Conservation (phyloP, 2,797 vertebrate genomes). For the Anguilla megastoma region DNA sequence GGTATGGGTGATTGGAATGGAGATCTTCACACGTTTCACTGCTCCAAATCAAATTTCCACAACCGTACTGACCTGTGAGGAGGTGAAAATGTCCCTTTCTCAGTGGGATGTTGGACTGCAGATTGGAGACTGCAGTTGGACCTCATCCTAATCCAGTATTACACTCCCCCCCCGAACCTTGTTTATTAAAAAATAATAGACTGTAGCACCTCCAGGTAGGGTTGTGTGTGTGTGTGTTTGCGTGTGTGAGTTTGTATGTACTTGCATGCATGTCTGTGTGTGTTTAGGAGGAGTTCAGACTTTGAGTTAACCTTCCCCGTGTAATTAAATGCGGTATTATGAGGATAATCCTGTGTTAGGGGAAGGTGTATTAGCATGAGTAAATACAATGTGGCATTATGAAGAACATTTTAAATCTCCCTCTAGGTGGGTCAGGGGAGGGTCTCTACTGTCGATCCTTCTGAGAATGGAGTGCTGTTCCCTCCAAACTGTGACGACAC, state of each 20-base stretch:
- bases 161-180: conserved; percentile 55
- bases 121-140: conserved; percentile 47
- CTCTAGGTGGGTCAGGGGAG: too few relatives aligned
- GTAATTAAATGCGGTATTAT: neutral
- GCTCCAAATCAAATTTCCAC: conserved; percentile 71
- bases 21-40: conserved; percentile 48
- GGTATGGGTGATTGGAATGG: neutral
- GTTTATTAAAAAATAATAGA: neutral
- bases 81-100: conserved; percentile 63
- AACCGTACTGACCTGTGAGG: conserved; percentile 74
- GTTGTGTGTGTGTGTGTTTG: conserved; percentile 44
- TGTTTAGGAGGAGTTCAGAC: conserved; percentile 31
- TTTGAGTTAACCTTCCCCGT: neutral
- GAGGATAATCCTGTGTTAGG: neutral
- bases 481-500: neutral
- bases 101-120: conserved; percentile 67
- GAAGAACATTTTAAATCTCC: neutral
- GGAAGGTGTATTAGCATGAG: neutral
- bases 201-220: neutral
- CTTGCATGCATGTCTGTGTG: conserved; percentile 38
- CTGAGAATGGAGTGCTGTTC: neutral
- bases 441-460: too few relatives aligned
- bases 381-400: neutral
- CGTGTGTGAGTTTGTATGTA: conserved; percentile 39
- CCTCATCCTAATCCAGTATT: conserved; percentile 66